Conservation (phyloP, 1,140 invertebrate species). For the Anastrepha ludens region DNA sequence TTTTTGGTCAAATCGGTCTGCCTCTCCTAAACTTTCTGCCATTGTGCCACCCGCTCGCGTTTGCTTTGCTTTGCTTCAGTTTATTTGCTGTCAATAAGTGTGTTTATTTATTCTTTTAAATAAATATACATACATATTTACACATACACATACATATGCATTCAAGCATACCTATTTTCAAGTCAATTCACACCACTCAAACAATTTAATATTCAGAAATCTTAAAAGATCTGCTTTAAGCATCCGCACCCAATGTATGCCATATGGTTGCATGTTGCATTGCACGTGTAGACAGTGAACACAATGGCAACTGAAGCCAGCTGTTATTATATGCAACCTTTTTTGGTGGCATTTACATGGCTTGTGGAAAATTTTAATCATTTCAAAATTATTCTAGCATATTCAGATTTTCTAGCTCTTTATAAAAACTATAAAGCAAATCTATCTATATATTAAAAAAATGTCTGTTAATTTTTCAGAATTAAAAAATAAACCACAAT, state of each 20-base stretch:
- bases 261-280: neutral
- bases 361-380: too few species aligned
- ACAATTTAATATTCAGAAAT: neutral
- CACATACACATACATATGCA: neutral
- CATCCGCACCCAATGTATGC: neutral
- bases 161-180: neutral
- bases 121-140: neutral
- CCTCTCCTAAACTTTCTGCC: neutral
- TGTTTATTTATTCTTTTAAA: neutral
- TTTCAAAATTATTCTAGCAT: too few species aligned
- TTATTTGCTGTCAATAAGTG: constrained; percentile 4
- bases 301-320: too few species aligned
- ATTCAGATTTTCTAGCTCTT: too few species aligned
- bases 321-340: too few species aligned
- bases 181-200: neutral
- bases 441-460: too few species aligned
- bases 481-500: too few species aligned
- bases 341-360: too few species aligned
- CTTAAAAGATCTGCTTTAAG: neutral
- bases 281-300: too few species aligned
- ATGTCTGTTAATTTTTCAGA: too few species aligned
- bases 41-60: neutral
- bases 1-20: neutral
- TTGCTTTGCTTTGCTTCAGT: neutral
- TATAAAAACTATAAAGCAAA: too few species aligned